A percentile compares a stretch with the other conserved stretches of the same genome.
These are phyloP conservation scores for Darevskia mixta DNA, from an alignment of 2,797 vertebrate species.

Conservation along the genomic window DNA sequence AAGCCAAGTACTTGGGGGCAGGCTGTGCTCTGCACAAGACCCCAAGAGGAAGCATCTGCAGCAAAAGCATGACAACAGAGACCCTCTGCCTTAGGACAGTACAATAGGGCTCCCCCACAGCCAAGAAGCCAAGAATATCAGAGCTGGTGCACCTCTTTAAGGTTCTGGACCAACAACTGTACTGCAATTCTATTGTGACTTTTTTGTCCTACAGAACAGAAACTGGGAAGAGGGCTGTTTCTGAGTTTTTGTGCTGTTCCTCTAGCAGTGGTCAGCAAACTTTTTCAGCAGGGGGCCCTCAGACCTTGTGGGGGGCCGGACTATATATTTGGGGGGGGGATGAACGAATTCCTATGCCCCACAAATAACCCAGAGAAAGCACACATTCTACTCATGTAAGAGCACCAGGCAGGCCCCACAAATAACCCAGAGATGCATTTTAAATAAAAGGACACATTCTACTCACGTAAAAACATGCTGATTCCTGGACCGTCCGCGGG, in stretches of 20 bases:
- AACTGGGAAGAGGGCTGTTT: background rate
- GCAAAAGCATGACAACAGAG: slow-evolving; percentile 30
- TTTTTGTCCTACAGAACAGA: background rate
- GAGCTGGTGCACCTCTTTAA: background rate
- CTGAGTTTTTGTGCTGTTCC: background rate
- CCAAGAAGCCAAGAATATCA: background rate
- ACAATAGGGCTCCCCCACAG: slow-evolving; percentile 48
- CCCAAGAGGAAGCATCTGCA: slow-evolving; percentile 38
- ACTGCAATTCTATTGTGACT: background rate
- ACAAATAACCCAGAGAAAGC: no score
- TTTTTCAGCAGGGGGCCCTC: no score
- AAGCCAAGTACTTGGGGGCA: rapidly evolving
- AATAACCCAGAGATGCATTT: no score
- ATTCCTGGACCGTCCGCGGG: rapidly evolving
- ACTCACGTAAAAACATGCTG: no score
- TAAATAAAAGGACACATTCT: no score
- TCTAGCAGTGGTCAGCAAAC: no score
- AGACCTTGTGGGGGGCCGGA: no score
- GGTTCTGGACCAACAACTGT: background rate
- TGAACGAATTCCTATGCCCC: no score
- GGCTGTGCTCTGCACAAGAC: background rate
- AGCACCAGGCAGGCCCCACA: no score
- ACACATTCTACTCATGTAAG: no score
- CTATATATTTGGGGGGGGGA: no score
- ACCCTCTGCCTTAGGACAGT: slow-evolving; percentile 17